Percentiles rank a stretch among this genome's conserved stretches.
These are phyloP conservation scores for Tethea ocularis DNA, from an alignment of 2,888 invertebrate species.

Conservation along the genomic window DNA sequence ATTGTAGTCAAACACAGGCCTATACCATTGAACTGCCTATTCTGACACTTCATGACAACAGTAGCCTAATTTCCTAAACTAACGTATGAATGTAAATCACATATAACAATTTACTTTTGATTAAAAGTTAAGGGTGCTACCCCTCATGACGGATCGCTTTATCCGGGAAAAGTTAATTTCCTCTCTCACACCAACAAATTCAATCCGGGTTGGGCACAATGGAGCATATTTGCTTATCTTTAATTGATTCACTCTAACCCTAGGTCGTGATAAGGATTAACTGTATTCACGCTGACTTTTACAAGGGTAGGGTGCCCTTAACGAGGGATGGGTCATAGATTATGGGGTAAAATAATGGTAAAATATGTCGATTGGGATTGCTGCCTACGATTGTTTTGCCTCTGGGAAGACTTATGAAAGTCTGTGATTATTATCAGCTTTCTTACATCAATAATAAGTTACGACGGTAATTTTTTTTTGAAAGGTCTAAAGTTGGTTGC, in stretches of 20 bases:
- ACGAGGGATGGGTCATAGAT: slow-evolving; percentile 64
- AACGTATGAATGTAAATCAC: slow-evolving; percentile 2
- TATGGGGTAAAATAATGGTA: slow-evolving; percentile 19
- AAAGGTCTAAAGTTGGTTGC: too few relatives aligned
- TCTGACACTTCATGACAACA: not conserved
- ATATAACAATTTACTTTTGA: slow-evolving; percentile 54
- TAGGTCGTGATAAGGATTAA: slow-evolving; percentile 78
- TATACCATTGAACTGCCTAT: not conserved
- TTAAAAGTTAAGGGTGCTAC: slow-evolving; percentile 56
- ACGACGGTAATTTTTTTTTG: too few relatives aligned
- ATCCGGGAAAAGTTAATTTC: slow-evolving; percentile 78
- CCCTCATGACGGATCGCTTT: slow-evolving; percentile 72
- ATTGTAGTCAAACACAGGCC: too few relatives aligned
- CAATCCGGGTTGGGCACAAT: slow-evolving; percentile 66
- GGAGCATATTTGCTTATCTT: slow-evolving; percentile 82
- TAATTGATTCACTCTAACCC: slow-evolving; percentile 83
- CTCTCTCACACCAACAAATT: slow-evolving; percentile 77
- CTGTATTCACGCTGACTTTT: slow-evolving; percentile 82
- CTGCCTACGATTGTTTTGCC: slow-evolving; percentile 29
- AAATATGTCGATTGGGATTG: slow-evolving; percentile 10
- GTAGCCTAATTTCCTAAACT: not conserved
- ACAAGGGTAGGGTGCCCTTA: slow-evolving; percentile 78
- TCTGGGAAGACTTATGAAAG: slow-evolving; percentile 20
- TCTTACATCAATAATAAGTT: too few relatives aligned
- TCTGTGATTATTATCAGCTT: not conserved